These are phyloP conservation scores for Phthorimaea operculella DNA, from an alignment of 1,140 invertebrate species.

Conservation along the genomic window DNA sequence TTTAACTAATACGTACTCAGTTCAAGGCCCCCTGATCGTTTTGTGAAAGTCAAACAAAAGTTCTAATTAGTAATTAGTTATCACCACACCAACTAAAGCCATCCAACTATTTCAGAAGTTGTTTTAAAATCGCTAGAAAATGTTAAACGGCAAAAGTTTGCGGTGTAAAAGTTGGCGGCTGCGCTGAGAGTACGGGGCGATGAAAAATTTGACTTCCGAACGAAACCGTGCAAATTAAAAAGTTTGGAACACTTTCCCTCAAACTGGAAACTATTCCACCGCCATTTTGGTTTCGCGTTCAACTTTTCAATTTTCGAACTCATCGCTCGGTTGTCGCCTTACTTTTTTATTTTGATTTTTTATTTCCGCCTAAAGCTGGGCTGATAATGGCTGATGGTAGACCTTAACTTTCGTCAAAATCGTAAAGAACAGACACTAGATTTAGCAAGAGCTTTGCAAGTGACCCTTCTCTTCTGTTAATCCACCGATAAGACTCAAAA, in stretches of 20 bases:
- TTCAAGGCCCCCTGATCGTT: too few relatives aligned
- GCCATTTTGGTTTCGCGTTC: constrained; percentile 53
- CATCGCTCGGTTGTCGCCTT: neutral
- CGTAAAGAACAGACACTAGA: too few relatives aligned
- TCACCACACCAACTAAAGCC: neutral
- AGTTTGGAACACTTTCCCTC: constrained; percentile 59
- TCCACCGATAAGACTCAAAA: neutral
- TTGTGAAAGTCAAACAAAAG: too few relatives aligned
- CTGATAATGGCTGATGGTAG: too few relatives aligned
- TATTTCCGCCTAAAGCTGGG: too few relatives aligned
- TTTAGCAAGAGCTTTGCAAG: too few relatives aligned
- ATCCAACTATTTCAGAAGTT: neutral
- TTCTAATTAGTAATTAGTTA: too few relatives aligned
- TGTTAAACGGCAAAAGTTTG: constrained; percentile 18
- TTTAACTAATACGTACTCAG: too few relatives aligned
- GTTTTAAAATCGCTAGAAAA: neutral
- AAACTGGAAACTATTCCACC: constrained; percentile 48
- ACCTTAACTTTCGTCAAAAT: too few relatives aligned
- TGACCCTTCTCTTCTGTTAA: too few relatives aligned
- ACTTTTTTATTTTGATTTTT: too few relatives aligned
- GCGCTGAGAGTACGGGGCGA: constrained; percentile 17
- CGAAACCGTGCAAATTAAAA: constrained; percentile 56
- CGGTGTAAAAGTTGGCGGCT: constrained; percentile 36
- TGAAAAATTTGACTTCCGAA: constrained; percentile 51
- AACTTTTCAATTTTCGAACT: constrained; percentile 48